Conservation (phyloP, 2,113 vertebrate species). For the Chionis minor region DNA sequence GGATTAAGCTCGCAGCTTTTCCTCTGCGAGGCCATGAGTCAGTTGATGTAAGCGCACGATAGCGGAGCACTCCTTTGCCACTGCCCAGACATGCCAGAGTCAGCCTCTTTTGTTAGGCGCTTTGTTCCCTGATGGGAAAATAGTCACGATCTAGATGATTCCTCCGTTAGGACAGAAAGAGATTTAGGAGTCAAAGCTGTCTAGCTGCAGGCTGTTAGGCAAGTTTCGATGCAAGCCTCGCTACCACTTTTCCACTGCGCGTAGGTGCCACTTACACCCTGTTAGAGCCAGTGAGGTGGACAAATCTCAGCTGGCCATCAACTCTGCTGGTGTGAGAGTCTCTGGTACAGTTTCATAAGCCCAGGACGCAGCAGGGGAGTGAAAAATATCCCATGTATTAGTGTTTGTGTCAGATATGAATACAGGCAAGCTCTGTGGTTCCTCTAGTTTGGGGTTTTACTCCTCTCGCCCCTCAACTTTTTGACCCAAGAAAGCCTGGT, state of each 20-base stretch:
- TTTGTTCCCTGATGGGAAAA: constrained; percentile 61
- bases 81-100: constrained; percentile 62
- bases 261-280: neutral
- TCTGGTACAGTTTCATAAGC: neutral
- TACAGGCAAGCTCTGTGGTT: neutral
- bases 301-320: neutral
- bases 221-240: constrained; percentile 42
- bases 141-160: constrained; percentile 50
- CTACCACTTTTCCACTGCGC: neutral
- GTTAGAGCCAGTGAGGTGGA: neutral
- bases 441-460: neutral
- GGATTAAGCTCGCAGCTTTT: constrained; percentile 6
- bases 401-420: neutral
- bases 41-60: constrained; percentile 15
- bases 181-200: constrained; percentile 51
- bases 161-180: constrained; percentile 35
- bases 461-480: neutral
- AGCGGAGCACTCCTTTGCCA: constrained; percentile 37
- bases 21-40: constrained; percentile 32
- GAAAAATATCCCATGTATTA: neutral
- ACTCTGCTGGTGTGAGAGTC: neutral
- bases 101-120: constrained; percentile 41
- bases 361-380: neutral
- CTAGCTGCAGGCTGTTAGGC: constrained; percentile 45
- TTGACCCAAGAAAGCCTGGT: neutral